Percentiles rank a stretch among this genome's conserved stretches.
Evolutionary conservation across 2,113 vertebrate species (phyloP).

Genomic region (Psephotus haematonotus): DNA sequence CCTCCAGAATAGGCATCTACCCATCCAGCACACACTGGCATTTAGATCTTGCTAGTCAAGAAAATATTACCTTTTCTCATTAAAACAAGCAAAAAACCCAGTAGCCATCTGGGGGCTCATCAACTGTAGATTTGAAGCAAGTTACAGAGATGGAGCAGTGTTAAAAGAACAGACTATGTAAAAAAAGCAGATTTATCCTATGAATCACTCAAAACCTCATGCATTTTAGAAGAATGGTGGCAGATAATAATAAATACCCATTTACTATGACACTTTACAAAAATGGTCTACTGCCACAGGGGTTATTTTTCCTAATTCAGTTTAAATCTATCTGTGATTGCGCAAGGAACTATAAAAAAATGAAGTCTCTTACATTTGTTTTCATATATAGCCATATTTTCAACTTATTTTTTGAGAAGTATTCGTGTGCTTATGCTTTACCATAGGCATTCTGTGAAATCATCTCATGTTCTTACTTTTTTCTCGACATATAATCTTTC

Average conservation of each 20-base stretch:
- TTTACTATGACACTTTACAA: background rate
- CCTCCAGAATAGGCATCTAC: background rate
- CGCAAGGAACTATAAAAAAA: background rate
- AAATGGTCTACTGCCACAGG: background rate
- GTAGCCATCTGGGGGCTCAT: background rate
- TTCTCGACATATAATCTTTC: background rate
- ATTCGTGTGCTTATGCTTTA: background rate
- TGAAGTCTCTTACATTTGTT: background rate
- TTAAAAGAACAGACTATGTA: background rate
- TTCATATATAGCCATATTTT: background rate
- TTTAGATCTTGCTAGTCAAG: background rate
- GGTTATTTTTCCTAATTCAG: background rate
- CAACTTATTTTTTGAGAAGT: background rate
- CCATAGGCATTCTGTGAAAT: background rate
- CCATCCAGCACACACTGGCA: background rate
- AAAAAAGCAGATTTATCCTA: background rate
- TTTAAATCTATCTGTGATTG: background rate
- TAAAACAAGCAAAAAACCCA: background rate
- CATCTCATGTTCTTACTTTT: background rate
- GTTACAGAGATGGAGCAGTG: background rate
- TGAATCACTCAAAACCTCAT: background rate
- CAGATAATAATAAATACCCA: background rate
- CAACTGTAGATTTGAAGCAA: background rate
- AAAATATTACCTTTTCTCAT: background rate
- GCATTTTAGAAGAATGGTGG: background rate